Conservation (phyloP, 2,113 vertebrate species). For the Gavia stellata region DNA sequence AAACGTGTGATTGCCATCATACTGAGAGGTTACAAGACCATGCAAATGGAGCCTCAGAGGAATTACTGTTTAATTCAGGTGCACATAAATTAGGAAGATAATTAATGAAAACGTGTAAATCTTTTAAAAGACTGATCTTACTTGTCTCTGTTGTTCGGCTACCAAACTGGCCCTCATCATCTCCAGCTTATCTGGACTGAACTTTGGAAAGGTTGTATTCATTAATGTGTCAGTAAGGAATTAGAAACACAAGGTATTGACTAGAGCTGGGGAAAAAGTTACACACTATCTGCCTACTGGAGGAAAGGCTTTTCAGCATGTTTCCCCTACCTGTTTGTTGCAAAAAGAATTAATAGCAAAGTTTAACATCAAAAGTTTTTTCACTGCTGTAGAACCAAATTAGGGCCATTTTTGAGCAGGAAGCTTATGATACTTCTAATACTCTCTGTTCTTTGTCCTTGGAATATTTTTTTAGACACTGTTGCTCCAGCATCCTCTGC, state of each 20-base stretch:
- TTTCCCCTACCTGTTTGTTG: not conserved
- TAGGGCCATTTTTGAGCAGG: not conserved
- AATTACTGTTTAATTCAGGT: not conserved
- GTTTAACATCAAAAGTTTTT: not conserved
- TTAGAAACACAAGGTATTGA: not conserved
- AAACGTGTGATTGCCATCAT: not conserved
- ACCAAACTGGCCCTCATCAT: not conserved
- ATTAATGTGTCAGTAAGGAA: not conserved
- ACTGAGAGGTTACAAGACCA: not conserved
- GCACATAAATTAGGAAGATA: not conserved
- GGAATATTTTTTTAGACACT: not conserved
- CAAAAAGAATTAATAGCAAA: not conserved
- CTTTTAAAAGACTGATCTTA: not conserved
- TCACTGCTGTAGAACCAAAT: not conserved
- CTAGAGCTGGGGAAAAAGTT: not conserved
- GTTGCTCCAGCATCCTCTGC: not conserved
- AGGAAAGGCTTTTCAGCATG: not conserved
- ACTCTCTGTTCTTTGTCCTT: not conserved
- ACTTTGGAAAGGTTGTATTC: not conserved
- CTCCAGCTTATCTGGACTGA: not conserved
- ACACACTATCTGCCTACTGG: accelerated
- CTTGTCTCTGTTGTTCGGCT: not conserved
- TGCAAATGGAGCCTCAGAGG: not conserved
- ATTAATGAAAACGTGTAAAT: constrained; percentile 5
- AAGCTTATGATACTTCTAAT: not conserved